These are phyloP conservation scores for Vanacampus margaritifer DNA, from an alignment of 2,113 vertebrate genomes.

Conservation along the genomic window DNA sequence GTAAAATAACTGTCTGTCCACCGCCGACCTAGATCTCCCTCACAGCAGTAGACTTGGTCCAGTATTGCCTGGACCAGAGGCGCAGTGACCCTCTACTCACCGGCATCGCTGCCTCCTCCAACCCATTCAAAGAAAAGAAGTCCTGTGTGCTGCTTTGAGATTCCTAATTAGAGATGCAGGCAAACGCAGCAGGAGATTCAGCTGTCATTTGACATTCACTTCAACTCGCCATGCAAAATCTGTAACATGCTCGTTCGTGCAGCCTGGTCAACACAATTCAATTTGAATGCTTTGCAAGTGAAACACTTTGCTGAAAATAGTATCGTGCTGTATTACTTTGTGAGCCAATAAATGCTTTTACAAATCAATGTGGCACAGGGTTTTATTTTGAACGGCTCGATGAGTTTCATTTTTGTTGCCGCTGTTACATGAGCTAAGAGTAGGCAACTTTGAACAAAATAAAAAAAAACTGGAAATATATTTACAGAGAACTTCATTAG, in stretches of 20 bases:
- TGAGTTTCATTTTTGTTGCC: not conserved
- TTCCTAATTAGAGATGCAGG: not conserved
- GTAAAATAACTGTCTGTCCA: not conserved
- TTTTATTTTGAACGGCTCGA: not conserved
- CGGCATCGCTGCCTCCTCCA: constrained; percentile 76
- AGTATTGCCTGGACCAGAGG: constrained; percentile 77
- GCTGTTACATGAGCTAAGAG: not conserved
- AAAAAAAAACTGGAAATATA: not conserved
- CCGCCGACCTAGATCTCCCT: constrained; percentile 72
- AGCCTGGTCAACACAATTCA: not conserved
- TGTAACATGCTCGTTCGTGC: not conserved
- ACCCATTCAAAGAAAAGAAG: constrained; percentile 84
- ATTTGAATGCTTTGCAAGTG: not conserved
- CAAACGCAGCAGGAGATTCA: not conserved
- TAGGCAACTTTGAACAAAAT: too few species aligned
- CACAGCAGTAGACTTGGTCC: constrained; percentile 75
- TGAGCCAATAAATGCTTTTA: not conserved
- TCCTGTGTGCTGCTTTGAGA: constrained; percentile 70
- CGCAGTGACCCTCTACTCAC: constrained; percentile 78
- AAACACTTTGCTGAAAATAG: not conserved
- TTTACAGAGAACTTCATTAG: too few species aligned
- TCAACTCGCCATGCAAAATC: not conserved
- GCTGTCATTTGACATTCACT: not conserved
- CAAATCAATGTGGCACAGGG: not conserved
- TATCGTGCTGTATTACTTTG: not conserved